phyloP scores from a whole-genome alignment of 2,888 invertebrate genomes.

The Argyra leucocephala region DNA sequence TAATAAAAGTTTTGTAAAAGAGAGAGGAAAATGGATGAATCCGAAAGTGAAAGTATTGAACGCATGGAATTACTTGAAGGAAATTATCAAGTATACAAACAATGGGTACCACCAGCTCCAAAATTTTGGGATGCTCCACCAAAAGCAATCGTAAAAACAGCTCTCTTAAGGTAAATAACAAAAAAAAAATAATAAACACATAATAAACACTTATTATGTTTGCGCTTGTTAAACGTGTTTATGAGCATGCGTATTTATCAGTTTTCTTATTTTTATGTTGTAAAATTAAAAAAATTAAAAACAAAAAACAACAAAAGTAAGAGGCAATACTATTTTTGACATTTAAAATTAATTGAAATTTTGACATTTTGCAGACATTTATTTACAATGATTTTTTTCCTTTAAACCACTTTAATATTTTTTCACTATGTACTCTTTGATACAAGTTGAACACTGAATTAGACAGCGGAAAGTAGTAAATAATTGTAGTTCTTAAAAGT shows the following conservation, averaged over 20 bases:
- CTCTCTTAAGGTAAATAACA: constrained; percentile 39
- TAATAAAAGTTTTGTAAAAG: background rate
- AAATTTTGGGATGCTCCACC: constrained; percentile 43
- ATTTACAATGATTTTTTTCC: too few species aligned
- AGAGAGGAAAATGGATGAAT: constrained; percentile 30
- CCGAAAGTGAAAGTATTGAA: constrained; percentile 41
- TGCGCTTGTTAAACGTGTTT: background rate
- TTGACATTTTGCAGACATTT: too few species aligned
- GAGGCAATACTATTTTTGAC: too few species aligned
- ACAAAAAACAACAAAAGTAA: too few species aligned
- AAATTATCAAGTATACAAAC: constrained; percentile 41
- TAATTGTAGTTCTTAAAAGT: too few species aligned
- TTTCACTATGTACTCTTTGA: too few species aligned
- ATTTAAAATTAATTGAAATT: too few species aligned
- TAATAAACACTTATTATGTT: background rate
- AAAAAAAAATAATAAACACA: background rate
- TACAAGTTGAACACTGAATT: too few species aligned
- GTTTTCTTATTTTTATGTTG: too few species aligned
- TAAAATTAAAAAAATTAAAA: too few species aligned
- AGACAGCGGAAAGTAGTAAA: too few species aligned
- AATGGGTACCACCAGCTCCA: constrained; percentile 43
- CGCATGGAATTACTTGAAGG: constrained; percentile 42
- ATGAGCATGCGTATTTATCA: background rate
- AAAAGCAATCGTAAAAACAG: constrained; percentile 41
- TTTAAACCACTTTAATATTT: too few species aligned